These are phyloP conservation scores for Platygyra sinensis DNA, from an alignment of 64 coral and sea anemone species.

Conservation along the genomic window DNA sequence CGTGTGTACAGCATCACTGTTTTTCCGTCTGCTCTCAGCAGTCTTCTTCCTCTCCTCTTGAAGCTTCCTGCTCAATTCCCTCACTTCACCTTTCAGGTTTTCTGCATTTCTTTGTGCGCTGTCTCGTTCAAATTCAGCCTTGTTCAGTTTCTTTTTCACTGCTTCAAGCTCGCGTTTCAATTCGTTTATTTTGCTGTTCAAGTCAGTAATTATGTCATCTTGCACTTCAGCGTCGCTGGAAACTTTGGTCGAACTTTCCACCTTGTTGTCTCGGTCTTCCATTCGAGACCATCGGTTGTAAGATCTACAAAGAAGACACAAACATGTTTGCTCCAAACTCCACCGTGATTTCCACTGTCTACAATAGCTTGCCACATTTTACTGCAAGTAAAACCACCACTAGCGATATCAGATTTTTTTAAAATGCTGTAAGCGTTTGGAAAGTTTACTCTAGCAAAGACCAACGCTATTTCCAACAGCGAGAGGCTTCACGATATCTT, in stretches of 20 bases:
- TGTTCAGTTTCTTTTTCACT: conserved; percentile 71
- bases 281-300: conserved; percentile 15
- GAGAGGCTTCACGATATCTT: neutral
- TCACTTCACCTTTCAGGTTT: conserved; percentile 68
- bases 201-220: conserved; percentile 21
- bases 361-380: conserved; percentile 1
- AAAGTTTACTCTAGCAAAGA: conserved; percentile 29
- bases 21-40: conserved; percentile 24
- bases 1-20: neutral
- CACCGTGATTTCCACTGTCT: neutral
- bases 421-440: conserved; percentile 37
- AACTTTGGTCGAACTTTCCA: neutral
- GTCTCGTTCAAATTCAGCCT: conserved; percentile 86
- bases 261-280: neutral
- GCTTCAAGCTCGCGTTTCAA: conserved; percentile 49
- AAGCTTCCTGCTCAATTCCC: conserved; percentile 69
- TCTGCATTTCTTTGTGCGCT: conserved; percentile 63
- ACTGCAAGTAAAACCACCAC: neutral
- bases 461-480: conserved; percentile 1
- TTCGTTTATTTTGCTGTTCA: conserved; percentile 41
- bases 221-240: neutral
- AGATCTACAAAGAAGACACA: conserved; percentile 46
- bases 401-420: conserved; percentile 16
- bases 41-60: conserved; percentile 68
- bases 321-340: conserved; percentile 29